Percentiles rank a stretch among this genome's conserved stretches.
Evolutionary conservation across 2,113 vertebrate genomes (phyloP).

Genomic region (Caracal caracal): DNA sequence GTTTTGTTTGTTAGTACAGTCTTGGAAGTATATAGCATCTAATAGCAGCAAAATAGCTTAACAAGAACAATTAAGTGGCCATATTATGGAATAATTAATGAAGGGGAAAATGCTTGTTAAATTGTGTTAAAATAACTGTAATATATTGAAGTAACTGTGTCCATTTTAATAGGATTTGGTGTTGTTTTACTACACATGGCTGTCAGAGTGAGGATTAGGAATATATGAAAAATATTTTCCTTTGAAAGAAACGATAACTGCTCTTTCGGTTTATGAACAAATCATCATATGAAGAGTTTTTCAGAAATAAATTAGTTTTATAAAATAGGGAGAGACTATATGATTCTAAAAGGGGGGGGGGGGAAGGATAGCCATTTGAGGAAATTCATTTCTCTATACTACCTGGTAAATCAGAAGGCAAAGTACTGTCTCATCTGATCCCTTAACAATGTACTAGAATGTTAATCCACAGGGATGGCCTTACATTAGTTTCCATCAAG

Average conservation of each 20-base stretch:
- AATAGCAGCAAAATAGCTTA: conserved; percentile 67
- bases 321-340: not conserved
- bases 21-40: conserved; percentile 23
- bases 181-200: conserved; percentile 28
- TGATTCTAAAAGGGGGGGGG: not conserved
- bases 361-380: not conserved
- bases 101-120: conserved; percentile 62
- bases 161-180: conserved; percentile 60
- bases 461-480: not conserved
- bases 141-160: conserved; percentile 40
- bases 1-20: conserved; percentile 31
- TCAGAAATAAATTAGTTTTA: conserved; percentile 9
- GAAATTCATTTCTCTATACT: not conserved
- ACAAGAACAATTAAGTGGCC: conserved; percentile 62
- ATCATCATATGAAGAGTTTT: conserved; percentile 23
- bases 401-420: not conserved
- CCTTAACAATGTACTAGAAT: not conserved
- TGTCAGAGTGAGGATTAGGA: not conserved
- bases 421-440: not conserved
- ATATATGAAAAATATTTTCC: conserved; percentile 42
- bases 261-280: conserved; percentile 49
- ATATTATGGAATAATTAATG: conserved; percentile 70
- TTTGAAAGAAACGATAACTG: conserved; percentile 27
- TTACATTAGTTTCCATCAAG: not conserved
- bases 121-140: conserved; percentile 58